Evolutionary conservation across 2,113 vertebrate species (phyloP), one percentile per base, ranked within the genome.

Genomic region (Plotosus lineatus): DNA sequence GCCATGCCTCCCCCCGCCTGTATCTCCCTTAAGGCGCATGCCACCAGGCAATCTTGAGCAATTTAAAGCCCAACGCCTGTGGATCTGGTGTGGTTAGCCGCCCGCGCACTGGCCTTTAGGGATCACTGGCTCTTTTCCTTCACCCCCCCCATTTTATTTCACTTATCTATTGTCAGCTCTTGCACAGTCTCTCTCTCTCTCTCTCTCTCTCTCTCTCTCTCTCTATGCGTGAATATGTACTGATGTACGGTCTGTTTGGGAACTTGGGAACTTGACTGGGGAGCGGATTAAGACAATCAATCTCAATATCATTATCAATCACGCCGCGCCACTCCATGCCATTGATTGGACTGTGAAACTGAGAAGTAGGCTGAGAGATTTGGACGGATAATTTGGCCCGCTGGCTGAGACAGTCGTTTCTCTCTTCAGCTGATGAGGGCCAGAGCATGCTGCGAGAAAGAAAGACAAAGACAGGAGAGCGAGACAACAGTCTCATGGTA

Each of bases 231-330:
- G 89, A 91, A 90, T 90, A 89, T 86, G 92, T 87, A 91, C 88
- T 91, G 92, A 88, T 87, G 92, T 87, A 92, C 88, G 90, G 91
- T 91, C 90, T 92, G 90, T 90, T 94, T 90, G 89, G 92, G 92
- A 90, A 93, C 92, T 94, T 93, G 93, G 90, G 89, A 95, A 95
- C 46, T 56, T 51, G n/a, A 31, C 11, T 15, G 90, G 94, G 92
- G 89, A 88, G 92, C 90, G 93, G 94, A 95, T 95, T 97, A 95
- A 91, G 92, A 89, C 91, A 90, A 95, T 95, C 94, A 94, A 94
- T 94, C 92, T 94, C 92, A 93, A 93, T 95, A 96, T 94, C 94
- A 92, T 94, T 94, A 94, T 93, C 95, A 95, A 95, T 93, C 94
- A 92, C 92, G 88, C 83, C 89, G 88, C 82, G 91, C 92, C 85